Evolutionary conservation across 2,797 vertebrate species (phyloP).

Genomic region (Pantherophis alleghaniensis): DNA sequence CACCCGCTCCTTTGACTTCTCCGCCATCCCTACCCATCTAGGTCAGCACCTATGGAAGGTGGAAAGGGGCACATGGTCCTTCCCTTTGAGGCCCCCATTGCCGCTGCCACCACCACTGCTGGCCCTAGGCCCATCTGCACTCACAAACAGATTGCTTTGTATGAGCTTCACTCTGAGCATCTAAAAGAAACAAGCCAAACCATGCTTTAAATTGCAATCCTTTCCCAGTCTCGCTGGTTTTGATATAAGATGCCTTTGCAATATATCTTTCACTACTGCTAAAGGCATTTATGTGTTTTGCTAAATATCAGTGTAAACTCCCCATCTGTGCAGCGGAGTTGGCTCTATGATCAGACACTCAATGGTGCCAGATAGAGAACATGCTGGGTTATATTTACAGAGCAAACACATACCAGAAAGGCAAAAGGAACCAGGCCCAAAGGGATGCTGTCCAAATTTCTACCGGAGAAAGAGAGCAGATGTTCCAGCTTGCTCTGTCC

Average conservation of each 20-base stretch:
- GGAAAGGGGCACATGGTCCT: background rate
- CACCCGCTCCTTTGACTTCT: background rate
- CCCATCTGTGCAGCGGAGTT: background rate
- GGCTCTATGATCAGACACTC: constrained; percentile 15
- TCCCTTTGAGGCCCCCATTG: background rate
- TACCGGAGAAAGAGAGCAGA: background rate
- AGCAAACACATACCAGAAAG: constrained; percentile 16
- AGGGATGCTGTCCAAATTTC: background rate
- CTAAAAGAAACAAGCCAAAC: background rate
- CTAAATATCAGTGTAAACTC: constrained; percentile 3
- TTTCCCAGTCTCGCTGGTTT: background rate
- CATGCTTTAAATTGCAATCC: background rate
- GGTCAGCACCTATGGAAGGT: background rate
- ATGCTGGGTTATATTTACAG: constrained; percentile 12
- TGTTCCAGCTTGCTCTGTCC: background rate
- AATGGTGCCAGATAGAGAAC: constrained; percentile 1
- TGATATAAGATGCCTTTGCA: background rate
- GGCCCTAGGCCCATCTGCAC: background rate
- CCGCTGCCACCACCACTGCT: background rate
- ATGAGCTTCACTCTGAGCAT: background rate
- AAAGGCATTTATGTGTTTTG: constrained; percentile 24
- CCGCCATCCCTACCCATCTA: background rate
- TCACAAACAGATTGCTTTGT: background rate
- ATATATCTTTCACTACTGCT: background rate
- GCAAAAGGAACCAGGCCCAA: background rate